Conservation (phyloP, 2,888 invertebrate genomes). For the Habroteleia sp. region DNA sequence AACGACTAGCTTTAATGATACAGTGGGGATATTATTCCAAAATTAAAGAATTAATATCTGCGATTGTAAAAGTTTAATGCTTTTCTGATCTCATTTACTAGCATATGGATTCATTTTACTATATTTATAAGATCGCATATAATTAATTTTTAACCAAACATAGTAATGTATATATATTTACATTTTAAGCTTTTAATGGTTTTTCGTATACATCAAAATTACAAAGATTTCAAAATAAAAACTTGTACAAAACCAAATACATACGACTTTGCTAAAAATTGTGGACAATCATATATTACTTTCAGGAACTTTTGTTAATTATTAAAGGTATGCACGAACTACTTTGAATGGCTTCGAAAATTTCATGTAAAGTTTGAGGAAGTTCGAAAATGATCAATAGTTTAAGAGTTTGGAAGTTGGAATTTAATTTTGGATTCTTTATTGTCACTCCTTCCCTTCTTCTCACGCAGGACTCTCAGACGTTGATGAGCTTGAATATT, state of each 20-base stretch:
- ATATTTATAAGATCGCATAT: too few relatives aligned
- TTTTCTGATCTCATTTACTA: too few relatives aligned
- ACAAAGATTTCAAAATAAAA: too few relatives aligned
- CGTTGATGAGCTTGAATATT: slow-evolving; percentile 23
- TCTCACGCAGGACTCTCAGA: background rate
- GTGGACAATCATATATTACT: slow-evolving; percentile 33
- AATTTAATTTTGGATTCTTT: slow-evolving; percentile 53
- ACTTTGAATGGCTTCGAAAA: slow-evolving; percentile 45
- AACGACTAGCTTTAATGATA: too few relatives aligned
- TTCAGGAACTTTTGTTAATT: slow-evolving; percentile 38
- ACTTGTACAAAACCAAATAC: slow-evolving; percentile 1
- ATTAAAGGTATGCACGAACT: slow-evolving; percentile 38
- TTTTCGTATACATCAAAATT: too few relatives aligned
- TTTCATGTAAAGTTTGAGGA: slow-evolving; percentile 27
- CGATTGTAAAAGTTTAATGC: too few relatives aligned
- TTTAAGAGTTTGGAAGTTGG: slow-evolving; percentile 37
- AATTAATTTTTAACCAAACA: too few relatives aligned
- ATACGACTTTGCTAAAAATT: slow-evolving; percentile 8
- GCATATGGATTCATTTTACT: too few relatives aligned
- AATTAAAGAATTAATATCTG: too few relatives aligned
- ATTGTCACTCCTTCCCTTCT: slow-evolving; percentile 15
- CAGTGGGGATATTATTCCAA: too few relatives aligned
- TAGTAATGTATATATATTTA: too few relatives aligned
- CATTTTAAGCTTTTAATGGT: too few relatives aligned
- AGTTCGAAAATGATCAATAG: slow-evolving; percentile 48